Evolutionary conservation across 2,113 vertebrate genomes (phyloP).

Genomic region (Cryptotis parvus): DNA sequence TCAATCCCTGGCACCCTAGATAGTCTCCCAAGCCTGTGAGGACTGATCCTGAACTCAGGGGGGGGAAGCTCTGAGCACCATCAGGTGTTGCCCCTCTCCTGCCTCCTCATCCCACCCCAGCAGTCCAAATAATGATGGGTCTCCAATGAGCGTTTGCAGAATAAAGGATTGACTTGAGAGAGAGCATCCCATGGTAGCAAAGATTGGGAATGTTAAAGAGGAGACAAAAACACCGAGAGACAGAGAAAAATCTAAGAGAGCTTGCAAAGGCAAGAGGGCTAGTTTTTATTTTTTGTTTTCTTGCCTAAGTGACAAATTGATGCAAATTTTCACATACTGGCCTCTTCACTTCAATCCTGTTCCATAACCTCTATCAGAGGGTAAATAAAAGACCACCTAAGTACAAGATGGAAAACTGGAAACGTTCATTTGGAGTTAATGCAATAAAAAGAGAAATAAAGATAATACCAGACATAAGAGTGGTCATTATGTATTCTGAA

Average conservation of each 20-base stretch:
- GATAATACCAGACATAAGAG: slow-evolving; percentile 40
- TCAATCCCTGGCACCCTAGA: no score
- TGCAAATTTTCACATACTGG: slow-evolving; percentile 54
- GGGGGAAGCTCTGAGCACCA: no score
- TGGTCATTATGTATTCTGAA: slow-evolving; percentile 56
- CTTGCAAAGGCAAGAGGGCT: background rate
- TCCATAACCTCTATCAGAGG: slow-evolving; percentile 13
- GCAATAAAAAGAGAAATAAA: slow-evolving; percentile 32
- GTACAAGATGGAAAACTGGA: slow-evolving; percentile 47
- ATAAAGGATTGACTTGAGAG: background rate
- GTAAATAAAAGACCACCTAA: slow-evolving; percentile 26
- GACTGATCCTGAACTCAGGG: no score
- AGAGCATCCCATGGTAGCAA: background rate
- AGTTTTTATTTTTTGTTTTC: slow-evolving; percentile 13
- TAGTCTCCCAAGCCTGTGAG: no score
- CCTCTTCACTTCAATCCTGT: background rate
- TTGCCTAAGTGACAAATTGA: background rate
- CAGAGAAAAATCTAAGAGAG: background rate
- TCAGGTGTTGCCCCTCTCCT: no score
- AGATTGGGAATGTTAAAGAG: background rate
- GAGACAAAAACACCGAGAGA: background rate
- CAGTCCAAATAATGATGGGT: background rate
- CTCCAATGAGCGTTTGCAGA: background rate
- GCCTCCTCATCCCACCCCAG: no score
- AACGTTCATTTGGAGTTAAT: slow-evolving; percentile 52